Conservation (phyloP, 2,797 vertebrate genomes). For the Arctocebus calabarensis region DNA sequence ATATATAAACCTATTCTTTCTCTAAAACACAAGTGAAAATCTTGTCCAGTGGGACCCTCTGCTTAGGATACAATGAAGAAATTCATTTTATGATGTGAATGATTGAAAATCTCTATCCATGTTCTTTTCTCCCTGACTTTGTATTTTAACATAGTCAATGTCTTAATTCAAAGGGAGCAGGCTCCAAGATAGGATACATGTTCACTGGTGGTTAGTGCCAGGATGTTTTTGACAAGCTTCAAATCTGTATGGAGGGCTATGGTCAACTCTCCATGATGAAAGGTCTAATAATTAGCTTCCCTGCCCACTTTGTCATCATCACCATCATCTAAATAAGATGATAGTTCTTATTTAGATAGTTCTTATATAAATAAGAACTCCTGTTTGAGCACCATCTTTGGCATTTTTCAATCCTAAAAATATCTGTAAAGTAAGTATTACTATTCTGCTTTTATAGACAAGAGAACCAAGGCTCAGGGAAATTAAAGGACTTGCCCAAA, state of each 20-base stretch:
- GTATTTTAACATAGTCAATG: not conserved
- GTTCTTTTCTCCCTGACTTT: not conserved
- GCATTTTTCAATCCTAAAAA: slow-evolving; percentile 30
- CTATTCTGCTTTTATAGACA: not conserved
- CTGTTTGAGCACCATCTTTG: not conserved
- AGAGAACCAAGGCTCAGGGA: not conserved
- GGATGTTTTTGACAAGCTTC: not conserved
- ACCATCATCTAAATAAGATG: not conserved
- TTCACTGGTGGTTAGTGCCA: not conserved
- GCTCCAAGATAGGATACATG: not conserved
- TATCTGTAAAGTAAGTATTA: not conserved
- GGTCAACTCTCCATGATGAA: not conserved
- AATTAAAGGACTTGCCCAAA: not conserved
- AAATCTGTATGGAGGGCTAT: not conserved
- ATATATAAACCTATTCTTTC: not conserved
- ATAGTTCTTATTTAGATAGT: too few relatives aligned
- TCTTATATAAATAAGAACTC: not conserved
- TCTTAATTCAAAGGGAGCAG: slow-evolving; percentile 5
- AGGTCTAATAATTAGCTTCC: not conserved
- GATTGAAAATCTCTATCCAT: not conserved
- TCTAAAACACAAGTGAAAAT: not conserved
- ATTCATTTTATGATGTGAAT: not conserved
- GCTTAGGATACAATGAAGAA: not conserved
- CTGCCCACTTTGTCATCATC: not conserved
- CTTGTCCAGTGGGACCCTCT: not conserved